Evolutionary conservation across 2,888 invertebrate species (phyloP).

Genomic region (Polia nebulosa): DNA sequence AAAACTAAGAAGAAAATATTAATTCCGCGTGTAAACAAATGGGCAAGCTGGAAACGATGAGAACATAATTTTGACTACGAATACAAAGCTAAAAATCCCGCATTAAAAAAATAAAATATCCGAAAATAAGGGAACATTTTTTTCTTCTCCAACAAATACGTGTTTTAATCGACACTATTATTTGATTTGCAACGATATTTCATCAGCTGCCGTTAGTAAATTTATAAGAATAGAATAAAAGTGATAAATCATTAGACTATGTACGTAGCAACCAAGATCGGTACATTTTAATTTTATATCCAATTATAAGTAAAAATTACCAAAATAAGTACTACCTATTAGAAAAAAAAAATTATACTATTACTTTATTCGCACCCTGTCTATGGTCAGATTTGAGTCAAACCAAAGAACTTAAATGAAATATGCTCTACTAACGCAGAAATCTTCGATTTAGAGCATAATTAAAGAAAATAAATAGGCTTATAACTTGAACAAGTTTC

Average conservation of each 20-base stretch:
- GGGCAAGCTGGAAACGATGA: slow-evolving; percentile 55
- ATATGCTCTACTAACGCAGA: slow-evolving; percentile 4
- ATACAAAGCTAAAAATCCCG: slow-evolving; percentile 44
- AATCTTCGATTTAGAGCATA: slow-evolving; percentile 6
- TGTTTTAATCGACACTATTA: slow-evolving; percentile 43
- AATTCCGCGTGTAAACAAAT: slow-evolving; percentile 37
- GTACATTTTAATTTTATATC: slow-evolving; percentile 33
- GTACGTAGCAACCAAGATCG: slow-evolving; percentile 41
- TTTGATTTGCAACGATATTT: slow-evolving; percentile 37
- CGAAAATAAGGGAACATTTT: slow-evolving; percentile 27
- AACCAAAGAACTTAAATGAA: slow-evolving; percentile 24
- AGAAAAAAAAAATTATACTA: slow-evolving; percentile 43
- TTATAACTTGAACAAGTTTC: slow-evolving; percentile 51
- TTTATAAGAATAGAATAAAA: slow-evolving; percentile 25
- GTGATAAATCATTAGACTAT: slow-evolving; percentile 34
- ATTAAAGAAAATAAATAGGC: slow-evolving; percentile 48
- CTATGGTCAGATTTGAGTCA: slow-evolving; percentile 18
- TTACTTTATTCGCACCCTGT: slow-evolving; percentile 46
- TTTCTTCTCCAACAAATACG: slow-evolving; percentile 25
- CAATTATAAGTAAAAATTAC: slow-evolving; percentile 40
- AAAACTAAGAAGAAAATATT: slow-evolving; percentile 2
- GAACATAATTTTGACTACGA: slow-evolving; percentile 62
- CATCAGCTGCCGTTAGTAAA: slow-evolving; percentile 59
- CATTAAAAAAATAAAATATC: slow-evolving; percentile 41
- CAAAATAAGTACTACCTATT: slow-evolving; percentile 60